A percentile compares a stretch with the other conserved stretches of the same genome.
These are phyloP conservation scores for Lanistes nyassanus DNA, from an alignment of 1,140 invertebrate species.

Conservation along the genomic window DNA sequence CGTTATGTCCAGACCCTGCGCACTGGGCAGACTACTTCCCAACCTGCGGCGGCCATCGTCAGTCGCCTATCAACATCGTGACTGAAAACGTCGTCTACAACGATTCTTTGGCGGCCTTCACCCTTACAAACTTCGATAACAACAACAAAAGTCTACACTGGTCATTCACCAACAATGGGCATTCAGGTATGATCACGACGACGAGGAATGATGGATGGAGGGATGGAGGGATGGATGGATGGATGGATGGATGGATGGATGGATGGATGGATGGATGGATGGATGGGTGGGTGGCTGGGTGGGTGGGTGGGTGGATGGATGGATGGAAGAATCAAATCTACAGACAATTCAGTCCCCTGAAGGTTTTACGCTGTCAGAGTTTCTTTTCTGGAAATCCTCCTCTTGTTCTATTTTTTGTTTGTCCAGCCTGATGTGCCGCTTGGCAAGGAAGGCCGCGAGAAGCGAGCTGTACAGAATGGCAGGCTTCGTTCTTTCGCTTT, in stretches of 20 bases:
- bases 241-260: not conserved
- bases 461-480: too few relatives aligned
- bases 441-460: too few relatives aligned
- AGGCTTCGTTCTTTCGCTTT: not conserved
- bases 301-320: not conserved
- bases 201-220: not conserved
- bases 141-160: slow-evolving; percentile 20
- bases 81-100: slow-evolving; percentile 42
- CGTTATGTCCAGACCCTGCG: slow-evolving; percentile 55
- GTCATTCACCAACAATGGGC: slow-evolving; percentile 38
- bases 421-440: not conserved
- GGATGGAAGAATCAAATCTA: not conserved
- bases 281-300: not conserved
- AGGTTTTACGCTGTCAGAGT: not conserved
- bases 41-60: slow-evolving; percentile 56
- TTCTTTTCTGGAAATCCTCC: not conserved
- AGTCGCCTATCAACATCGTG: slow-evolving; percentile 66
- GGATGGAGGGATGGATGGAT: not conserved
- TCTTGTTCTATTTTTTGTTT: not conserved
- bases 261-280: not conserved
- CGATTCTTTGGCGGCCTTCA: slow-evolving; percentile 28
- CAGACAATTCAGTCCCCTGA: not conserved
- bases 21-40: slow-evolving; percentile 60
- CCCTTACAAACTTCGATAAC: slow-evolving; percentile 44
- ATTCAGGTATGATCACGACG: slow-evolving; percentile 33